phyloP scores from a whole-genome alignment of 2,797 vertebrate genomes.

The Phoxinus dragarum region DNA sequence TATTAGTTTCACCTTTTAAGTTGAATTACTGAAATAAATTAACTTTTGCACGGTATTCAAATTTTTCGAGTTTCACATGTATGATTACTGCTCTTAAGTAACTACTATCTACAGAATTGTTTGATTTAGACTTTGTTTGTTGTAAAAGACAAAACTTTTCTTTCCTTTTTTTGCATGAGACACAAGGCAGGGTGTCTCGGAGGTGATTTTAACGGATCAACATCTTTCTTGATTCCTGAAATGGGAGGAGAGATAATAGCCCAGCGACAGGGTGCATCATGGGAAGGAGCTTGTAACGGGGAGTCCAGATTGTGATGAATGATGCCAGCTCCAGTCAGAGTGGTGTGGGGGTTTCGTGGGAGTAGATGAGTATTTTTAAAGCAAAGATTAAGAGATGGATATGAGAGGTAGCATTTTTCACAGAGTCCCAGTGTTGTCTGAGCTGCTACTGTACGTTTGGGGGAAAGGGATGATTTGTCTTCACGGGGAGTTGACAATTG shows the following conservation, averaged over 20 bases:
- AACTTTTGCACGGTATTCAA: no score
- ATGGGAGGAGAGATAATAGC: slow-evolving; percentile 53
- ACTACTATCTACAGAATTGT: background rate
- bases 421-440: slow-evolving; percentile 53
- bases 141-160: background rate
- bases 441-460: slow-evolving; percentile 34
- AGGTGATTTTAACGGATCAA: slow-evolving; percentile 26
- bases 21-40: no score
- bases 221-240: slow-evolving; percentile 30
- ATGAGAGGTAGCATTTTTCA: slow-evolving; percentile 68
- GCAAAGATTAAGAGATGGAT: slow-evolving; percentile 70
- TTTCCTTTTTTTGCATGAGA: background rate
- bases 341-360: slow-evolving; percentile 61
- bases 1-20: no score
- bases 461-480: slow-evolving; percentile 63
- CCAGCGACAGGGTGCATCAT: slow-evolving; percentile 46
- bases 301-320: slow-evolving; percentile 58
- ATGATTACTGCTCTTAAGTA: background rate
- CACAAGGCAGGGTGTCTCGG: slow-evolving; percentile 11
- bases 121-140: background rate
- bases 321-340: slow-evolving; percentile 56
- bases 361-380: slow-evolving; percentile 50
- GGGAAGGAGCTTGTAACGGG: slow-evolving; percentile 35
- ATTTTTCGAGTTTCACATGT: no score
- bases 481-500: slow-evolving; percentile 52